Percentiles rank a stretch among this genome's conserved stretches.
Conservation (phyloP, 1,140 invertebrate species). For the Schlechtendalia chinensis region DNA sequence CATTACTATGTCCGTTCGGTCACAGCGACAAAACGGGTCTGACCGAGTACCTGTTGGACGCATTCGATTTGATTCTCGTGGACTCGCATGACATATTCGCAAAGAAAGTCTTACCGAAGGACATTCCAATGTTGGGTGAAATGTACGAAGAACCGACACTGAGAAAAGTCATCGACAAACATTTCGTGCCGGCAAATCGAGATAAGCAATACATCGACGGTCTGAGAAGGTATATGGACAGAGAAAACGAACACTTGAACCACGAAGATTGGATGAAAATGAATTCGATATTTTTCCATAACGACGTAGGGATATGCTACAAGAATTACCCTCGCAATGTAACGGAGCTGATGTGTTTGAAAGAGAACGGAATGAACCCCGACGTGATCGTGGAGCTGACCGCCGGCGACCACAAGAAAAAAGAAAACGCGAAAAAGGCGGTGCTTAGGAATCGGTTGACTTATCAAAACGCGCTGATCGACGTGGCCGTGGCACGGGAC, state of each 20-base stretch:
- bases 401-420: background rate
- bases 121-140: conserved; percentile 11
- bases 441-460: conserved; percentile 10
- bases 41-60: background rate
- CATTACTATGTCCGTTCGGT: background rate
- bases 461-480: background rate
- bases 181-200: background rate
- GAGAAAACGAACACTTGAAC: background rate
- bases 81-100: background rate
- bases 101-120: background rate
- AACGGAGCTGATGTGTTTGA: background rate
- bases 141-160: conserved; percentile 30
- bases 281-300: background rate
- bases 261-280: background rate
- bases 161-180: background rate
- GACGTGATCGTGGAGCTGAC: background rate
- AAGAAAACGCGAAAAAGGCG: background rate
- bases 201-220: background rate
- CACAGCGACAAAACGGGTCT: background rate
- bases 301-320: background rate
- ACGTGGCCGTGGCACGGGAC: background rate
- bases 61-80: background rate
- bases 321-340: background rate
- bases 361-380: background rate
- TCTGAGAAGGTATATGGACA: background rate